phyloP scores from a whole-genome alignment of 2,113 vertebrate genomes.

The Collichthys lucidus region DNA sequence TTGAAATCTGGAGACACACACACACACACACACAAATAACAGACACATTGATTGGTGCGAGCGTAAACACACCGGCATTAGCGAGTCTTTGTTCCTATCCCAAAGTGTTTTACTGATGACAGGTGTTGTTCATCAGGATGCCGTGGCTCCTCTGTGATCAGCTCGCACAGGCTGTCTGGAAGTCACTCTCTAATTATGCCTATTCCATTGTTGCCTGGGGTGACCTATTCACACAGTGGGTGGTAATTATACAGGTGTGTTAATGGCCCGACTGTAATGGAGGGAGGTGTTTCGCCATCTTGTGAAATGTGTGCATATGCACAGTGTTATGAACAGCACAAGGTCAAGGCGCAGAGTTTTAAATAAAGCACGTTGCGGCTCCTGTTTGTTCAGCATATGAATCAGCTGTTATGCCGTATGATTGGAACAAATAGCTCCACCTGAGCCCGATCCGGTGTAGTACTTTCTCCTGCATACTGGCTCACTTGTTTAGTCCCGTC shows the following conservation, averaged over 20 bases:
- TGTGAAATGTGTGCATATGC: not conserved
- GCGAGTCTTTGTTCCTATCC: constrained; percentile 41
- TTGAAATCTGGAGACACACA: not conserved
- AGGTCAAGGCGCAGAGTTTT: not conserved
- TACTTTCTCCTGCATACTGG: not conserved
- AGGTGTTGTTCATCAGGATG: constrained; percentile 63
- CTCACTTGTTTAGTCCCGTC: not conserved
- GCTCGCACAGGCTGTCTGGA: constrained; percentile 58
- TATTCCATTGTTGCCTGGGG: constrained; percentile 41
- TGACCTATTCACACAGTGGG: constrained; percentile 56
- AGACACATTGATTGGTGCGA: constrained; percentile 1
- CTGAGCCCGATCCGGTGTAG: not conserved
- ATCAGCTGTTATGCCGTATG: not conserved
- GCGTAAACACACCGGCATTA: constrained; percentile 19
- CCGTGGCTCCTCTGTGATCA: constrained; percentile 63
- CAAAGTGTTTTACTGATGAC: constrained; percentile 51
- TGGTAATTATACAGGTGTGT: constrained; percentile 74
- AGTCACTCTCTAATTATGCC: constrained; percentile 68
- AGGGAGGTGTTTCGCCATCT: not conserved
- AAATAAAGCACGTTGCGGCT: not conserved
- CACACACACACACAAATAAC: not conserved
- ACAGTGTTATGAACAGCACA: not conserved
- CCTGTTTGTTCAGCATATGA: not conserved
- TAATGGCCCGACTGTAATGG: constrained; percentile 53
- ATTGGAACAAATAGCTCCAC: not conserved